Evolutionary conservation across 2,113 vertebrate genomes (phyloP).

Genomic region (Tamias sibiricus): DNA sequence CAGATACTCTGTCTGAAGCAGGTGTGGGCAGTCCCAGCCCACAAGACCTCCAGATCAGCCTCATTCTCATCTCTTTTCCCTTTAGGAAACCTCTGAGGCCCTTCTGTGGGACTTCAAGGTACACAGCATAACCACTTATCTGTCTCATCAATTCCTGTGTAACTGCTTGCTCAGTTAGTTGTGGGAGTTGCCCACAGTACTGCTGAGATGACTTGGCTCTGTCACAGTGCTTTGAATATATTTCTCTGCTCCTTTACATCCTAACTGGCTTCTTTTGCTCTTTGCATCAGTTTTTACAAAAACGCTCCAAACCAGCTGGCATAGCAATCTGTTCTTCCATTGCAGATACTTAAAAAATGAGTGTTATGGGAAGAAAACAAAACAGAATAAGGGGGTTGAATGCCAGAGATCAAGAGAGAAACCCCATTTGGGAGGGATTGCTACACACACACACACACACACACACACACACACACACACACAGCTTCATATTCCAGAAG

Average conservation of each 20-base stretch:
- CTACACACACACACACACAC: too few species aligned
- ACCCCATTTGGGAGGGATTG: neutral
- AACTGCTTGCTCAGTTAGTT: neutral
- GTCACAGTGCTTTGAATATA: neutral
- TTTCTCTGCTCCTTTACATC: neutral
- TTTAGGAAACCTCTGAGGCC: neutral
- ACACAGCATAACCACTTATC: neutral
- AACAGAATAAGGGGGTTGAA: neutral
- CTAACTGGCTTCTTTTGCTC: neutral
- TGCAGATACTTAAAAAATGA: neutral
- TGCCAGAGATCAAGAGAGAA: neutral
- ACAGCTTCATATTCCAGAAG: neutral
- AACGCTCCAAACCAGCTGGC: neutral
- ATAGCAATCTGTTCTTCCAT: neutral
- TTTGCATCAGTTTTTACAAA: neutral
- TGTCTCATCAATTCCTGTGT: neutral
- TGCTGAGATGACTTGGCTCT: neutral
- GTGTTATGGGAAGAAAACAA: neutral
- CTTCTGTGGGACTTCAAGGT: neutral
- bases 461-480: too few species aligned
- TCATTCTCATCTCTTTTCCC: neutral
- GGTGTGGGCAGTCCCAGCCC: neutral
- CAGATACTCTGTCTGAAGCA: neutral
- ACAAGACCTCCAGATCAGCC: neutral
- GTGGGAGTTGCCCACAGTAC: neutral